These are phyloP conservation scores for Drosophila rellima DNA, from an alignment of 2,888 invertebrate genomes.

Conservation along the genomic window DNA sequence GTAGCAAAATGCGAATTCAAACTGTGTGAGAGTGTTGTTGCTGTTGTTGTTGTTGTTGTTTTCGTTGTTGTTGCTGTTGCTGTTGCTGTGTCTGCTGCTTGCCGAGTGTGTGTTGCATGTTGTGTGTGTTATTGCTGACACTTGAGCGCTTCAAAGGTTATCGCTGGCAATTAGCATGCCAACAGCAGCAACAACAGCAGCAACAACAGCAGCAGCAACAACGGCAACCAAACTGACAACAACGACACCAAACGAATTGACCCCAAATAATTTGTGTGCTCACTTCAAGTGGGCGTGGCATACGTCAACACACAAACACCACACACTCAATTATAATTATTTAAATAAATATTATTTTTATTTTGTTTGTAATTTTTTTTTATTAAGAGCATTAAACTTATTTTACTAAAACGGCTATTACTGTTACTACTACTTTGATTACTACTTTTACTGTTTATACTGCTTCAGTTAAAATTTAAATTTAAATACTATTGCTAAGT, in stretches of 20 bases:
- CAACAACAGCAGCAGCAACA: constrained; percentile 9
- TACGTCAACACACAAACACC: not conserved
- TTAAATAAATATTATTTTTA: too few relatives aligned
- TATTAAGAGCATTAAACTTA: too few relatives aligned
- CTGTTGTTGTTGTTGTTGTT: constrained; percentile 11
- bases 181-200: constrained; percentile 36
- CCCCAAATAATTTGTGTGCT: constrained; percentile 33
- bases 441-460: not conserved
- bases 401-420: not conserved
- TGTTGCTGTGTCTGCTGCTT: constrained; percentile 18
- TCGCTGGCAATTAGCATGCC: constrained; percentile 66
- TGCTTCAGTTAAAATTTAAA: too few relatives aligned
- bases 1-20: constrained; percentile 63
- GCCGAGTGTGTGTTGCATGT: constrained; percentile 27
- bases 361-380: too few relatives aligned
- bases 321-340: too few relatives aligned
- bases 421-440: not conserved
- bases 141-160: constrained; percentile 62
- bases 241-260: constrained; percentile 18
- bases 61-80: constrained; percentile 1
- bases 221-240: constrained; percentile 10
- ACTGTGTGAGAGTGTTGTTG: constrained; percentile 30
- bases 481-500: too few relatives aligned
- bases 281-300: constrained; percentile 3
- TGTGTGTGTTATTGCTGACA: constrained; percentile 49